Percentiles rank a stretch among this genome's conserved stretches.
phyloP scores from a whole-genome alignment of 2,888 invertebrate species.

The Apodemia zela region DNA sequence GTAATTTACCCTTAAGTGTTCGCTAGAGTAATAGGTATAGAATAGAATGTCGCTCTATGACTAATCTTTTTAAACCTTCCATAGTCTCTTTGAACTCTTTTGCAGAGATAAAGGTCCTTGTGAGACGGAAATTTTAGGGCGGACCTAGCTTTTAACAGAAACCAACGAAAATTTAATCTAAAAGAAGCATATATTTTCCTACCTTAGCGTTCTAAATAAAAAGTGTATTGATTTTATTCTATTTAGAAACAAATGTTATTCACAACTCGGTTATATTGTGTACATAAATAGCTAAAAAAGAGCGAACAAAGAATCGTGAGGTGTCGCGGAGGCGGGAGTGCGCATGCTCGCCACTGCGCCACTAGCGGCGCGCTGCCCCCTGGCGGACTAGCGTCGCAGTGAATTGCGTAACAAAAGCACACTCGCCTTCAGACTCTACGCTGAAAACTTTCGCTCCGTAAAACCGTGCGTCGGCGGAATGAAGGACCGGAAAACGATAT shows the following conservation, averaged over 20 bases:
- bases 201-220: constrained; percentile 33
- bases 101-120: no score
- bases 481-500: constrained; percentile 60
- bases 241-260: constrained; percentile 12
- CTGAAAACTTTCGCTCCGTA: constrained; percentile 68
- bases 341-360: constrained; percentile 80
- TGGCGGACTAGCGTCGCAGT: constrained; percentile 72
- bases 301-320: constrained; percentile 30
- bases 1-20: no score
- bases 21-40: no score
- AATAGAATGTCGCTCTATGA: no score
- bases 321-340: constrained; percentile 42
- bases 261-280: constrained; percentile 20
- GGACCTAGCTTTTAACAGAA: no score
- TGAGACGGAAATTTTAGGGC: no score
- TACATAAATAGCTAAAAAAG: constrained; percentile 31
- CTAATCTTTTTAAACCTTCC: no score
- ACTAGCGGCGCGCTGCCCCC: constrained; percentile 73
- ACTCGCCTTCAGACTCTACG: constrained; percentile 67
- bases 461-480: constrained; percentile 52
- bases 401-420: constrained; percentile 78
- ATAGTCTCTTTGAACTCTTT: no score
- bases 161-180: no score
- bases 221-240: constrained; percentile 31
- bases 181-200: no score